Base-by-base conservation (phyloP, 2,888 invertebrate genomes). In the Scaeva pyrastri region DNA sequence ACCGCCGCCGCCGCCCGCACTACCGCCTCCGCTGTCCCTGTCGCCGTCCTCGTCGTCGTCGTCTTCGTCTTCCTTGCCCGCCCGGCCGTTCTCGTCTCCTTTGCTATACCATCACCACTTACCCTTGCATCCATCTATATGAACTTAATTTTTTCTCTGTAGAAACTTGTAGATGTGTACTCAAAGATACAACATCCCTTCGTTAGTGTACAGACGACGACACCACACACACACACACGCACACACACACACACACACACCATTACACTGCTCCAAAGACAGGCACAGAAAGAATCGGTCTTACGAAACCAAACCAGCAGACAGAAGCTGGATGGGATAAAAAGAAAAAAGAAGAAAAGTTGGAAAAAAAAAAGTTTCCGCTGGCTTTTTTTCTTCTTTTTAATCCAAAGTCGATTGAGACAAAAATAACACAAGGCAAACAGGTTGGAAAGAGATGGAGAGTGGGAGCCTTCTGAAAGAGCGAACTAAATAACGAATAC, bases 401-500 rank as follows among this genome's bases (percentile, higher is more conserved):
- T 71, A 86, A 82, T 77, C 74, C 74, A 71, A 74, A 77, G 77
- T 60, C 77, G 82, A 71, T 74, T 78, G 82, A 82, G 82, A 86
- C 77, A 82, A 82, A 74, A 66, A 50, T 70, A 82, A 82, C 45
- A 64, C 39, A 82, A 86, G 82, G 50, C 50, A 75, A 78, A 72
- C 72, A 72, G 26, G 83, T 68, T 50, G 21, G 41, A 76, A 50
- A 55, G 78, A 77, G 82, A 88, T n/a, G 68, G 64, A 80, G 85
- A 88, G 86, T 83, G 87, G 88, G 91, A 91, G 91, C 39, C 75
- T 66, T 76, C 71, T 66, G 52, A 71, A 60, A 82, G 87, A 88
- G 87, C 88, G 88, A 88, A 89, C 88, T 88, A 89, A 88, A 88
- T 87, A 89, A 89, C 89, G 88, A 90, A 90, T 89, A 91, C 91